Evolutionary conservation across 2,113 vertebrate genomes (phyloP).

Genomic region (Scomber japonicus): DNA sequence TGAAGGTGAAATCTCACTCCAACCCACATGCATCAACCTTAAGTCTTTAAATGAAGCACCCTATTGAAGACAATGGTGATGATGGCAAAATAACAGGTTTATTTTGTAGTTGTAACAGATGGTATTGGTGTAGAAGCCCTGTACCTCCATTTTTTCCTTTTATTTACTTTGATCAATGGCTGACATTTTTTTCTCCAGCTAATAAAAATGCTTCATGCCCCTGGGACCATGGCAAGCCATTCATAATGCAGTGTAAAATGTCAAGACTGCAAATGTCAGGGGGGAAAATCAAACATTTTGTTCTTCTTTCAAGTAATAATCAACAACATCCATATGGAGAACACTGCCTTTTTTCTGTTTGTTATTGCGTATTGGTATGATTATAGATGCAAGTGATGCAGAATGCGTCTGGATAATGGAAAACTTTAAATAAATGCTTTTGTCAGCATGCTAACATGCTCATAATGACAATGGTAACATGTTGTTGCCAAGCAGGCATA

Average conservation of each 20-base stretch:
- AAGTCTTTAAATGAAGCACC: not conserved
- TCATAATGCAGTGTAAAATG: conserved; percentile 4
- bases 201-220: not conserved
- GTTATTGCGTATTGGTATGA: too few species aligned
- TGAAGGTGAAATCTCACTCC: not conserved
- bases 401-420: too few species aligned
- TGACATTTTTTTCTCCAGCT: not conserved
- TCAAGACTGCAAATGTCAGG: not conserved
- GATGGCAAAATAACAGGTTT: too few species aligned
- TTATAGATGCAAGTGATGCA: too few species aligned
- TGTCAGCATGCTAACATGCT: not conserved
- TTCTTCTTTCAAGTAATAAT: not conserved
- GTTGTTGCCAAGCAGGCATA: too few species aligned
- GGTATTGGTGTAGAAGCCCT: not conserved
- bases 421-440: too few species aligned
- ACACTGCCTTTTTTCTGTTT: too few species aligned
- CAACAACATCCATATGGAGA: not conserved
- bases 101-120: too few species aligned
- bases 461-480: not conserved
- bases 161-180: not conserved
- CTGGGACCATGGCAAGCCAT: not conserved
- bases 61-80: too few species aligned
- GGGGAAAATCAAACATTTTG: not conserved
- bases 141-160: not conserved
- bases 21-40: not conserved